phyloP scores from a whole-genome alignment of 2,113 vertebrate species.

The Mirza zaza region DNA sequence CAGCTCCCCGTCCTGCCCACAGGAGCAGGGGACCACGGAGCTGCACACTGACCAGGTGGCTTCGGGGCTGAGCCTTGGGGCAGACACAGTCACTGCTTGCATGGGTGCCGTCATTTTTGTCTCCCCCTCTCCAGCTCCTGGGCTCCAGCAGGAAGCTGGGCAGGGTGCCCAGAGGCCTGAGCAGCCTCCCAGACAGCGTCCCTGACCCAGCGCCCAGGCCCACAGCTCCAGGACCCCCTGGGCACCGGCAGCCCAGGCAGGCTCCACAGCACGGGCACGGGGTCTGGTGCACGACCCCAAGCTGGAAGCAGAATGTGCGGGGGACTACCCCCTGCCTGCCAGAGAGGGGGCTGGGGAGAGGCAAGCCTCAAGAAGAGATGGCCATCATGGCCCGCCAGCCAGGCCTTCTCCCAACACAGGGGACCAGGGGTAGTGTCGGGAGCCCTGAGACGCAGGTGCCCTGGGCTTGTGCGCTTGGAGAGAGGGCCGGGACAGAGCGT shows the following conservation, averaged over 20 bases:
- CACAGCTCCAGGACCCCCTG: background rate
- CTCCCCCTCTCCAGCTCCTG: background rate
- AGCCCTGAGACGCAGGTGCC: background rate
- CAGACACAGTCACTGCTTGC: background rate
- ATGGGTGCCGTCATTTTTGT: rapidly evolving
- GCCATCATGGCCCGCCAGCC: background rate
- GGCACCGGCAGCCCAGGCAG: background rate
- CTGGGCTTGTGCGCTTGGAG: background rate
- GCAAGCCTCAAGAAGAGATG: background rate
- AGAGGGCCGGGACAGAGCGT: background rate
- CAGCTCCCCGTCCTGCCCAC: too few species aligned
- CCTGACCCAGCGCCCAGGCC: background rate
- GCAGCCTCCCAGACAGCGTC: background rate
- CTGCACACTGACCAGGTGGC: background rate
- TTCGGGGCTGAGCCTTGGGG: background rate
- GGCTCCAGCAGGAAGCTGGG: background rate
- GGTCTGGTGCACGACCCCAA: rapidly evolving
- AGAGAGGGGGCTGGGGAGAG: background rate
- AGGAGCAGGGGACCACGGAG: background rate
- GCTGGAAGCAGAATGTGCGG: background rate
- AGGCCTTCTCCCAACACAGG: too few species aligned
- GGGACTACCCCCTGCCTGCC: background rate
- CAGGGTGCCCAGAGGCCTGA: background rate
- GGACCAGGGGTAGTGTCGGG: background rate
- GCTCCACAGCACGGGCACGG: background rate